These are phyloP conservation scores for Fabriciana adippe DNA, from an alignment of 2,888 invertebrate genomes.

Conservation along the genomic window DNA sequence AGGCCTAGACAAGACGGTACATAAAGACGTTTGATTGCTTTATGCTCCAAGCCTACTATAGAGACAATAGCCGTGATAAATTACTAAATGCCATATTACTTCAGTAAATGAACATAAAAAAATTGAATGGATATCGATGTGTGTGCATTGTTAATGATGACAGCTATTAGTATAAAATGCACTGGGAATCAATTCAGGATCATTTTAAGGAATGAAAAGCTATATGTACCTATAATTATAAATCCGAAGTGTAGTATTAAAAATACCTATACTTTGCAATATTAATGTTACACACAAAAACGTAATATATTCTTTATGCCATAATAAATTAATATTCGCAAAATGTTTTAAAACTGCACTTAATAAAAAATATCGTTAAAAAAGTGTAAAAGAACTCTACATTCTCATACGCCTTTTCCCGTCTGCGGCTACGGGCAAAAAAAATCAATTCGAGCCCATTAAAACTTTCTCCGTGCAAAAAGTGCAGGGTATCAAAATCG, in stretches of 20 bases:
- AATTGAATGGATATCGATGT: neutral
- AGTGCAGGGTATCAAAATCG: slow-evolving; percentile 44
- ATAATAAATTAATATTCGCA: neutral
- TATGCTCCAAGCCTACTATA: slow-evolving; percentile 36
- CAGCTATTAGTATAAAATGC: neutral
- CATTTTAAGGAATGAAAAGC: too few species aligned
- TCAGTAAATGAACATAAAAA: slow-evolving; percentile 27
- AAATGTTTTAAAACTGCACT: slow-evolving; percentile 18
- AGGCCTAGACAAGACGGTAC: slow-evolving; percentile 50
- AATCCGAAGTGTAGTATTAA: too few species aligned
- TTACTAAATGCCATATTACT: slow-evolving; percentile 42
- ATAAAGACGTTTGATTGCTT: slow-evolving; percentile 54
- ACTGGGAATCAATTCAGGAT: too few species aligned
- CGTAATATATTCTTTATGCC: neutral
- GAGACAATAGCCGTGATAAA: slow-evolving; percentile 53
- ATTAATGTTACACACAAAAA: neutral
- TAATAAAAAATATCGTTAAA: slow-evolving; percentile 21
- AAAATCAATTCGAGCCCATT: slow-evolving; percentile 35
- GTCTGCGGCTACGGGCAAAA: slow-evolving; percentile 33
- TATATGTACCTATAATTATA: too few species aligned
- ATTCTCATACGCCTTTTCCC: slow-evolving; percentile 31
- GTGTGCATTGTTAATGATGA: neutral
- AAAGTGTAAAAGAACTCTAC: slow-evolving; percentile 27
- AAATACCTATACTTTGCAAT: neutral
- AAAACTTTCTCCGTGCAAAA: slow-evolving; percentile 39